Percentiles rank a stretch among this genome's conserved stretches.
Evolutionary conservation across 2,888 invertebrate species (phyloP).

Genomic region (Leptogaster cylindrica): DNA sequence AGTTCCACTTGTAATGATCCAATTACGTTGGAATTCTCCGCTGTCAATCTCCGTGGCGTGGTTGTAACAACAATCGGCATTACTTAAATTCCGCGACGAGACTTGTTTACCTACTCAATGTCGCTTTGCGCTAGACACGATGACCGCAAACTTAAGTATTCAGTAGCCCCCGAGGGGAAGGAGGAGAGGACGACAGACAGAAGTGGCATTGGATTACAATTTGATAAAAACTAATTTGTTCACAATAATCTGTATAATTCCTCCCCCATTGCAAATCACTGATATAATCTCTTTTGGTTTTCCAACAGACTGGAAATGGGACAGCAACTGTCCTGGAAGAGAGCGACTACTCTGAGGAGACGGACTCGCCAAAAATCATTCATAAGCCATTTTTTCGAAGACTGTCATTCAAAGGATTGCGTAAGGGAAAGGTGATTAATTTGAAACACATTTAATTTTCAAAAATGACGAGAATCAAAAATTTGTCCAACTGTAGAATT

Average conservation of each 20-base stretch:
- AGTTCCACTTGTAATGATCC: too few species aligned
- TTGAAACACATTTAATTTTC: constrained; percentile 13
- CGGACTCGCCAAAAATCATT: constrained; percentile 78
- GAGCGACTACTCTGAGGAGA: constrained; percentile 78
- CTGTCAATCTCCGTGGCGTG: too few species aligned
- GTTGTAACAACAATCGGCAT: too few species aligned
- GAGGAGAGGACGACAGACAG: too few species aligned
- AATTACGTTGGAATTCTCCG: too few species aligned
- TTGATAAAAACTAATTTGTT: background rate
- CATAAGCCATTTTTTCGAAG: constrained; percentile 85
- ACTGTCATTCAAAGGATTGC: constrained; percentile 86
- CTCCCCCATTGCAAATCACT: background rate
- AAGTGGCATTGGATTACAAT: too few species aligned
- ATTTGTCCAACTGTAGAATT: constrained; percentile 52
- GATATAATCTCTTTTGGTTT: constrained; percentile 1
- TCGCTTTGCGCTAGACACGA: too few species aligned
- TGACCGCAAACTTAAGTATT: too few species aligned
- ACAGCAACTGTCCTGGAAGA: constrained; percentile 64
- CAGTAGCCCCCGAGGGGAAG: too few species aligned
- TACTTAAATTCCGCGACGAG: too few species aligned
- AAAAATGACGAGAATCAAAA: background rate
- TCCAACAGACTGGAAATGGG: constrained; percentile 54
- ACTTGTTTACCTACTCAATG: too few species aligned
- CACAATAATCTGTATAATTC: background rate
- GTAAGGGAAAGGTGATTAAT: constrained; percentile 74